Evolutionary conservation across 2,113 vertebrate genomes (phyloP).

Genomic region (Macaca fascicularis): T2T-MFA8v1.1 NC_088379.1:104414501-104415000

Average conservation of each 20-base stretch:
- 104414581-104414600: no score
- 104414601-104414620: no score
- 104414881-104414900: not conserved
- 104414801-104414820: not conserved
- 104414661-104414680: not conserved
- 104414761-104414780: slow-evolving; percentile 4
- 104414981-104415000: not conserved
- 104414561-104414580: no score
- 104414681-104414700: not conserved
- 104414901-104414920: not conserved
- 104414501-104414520: no score
- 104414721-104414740: not conserved
- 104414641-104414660: no score
- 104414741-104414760: not conserved
- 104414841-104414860: not conserved
- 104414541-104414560: no score
- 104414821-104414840: not conserved
- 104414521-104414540: no score
- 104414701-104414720: slow-evolving; percentile 17
- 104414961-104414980: not conserved
- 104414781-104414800: not conserved
- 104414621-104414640: no score
- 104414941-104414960: not conserved
- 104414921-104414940: not conserved
- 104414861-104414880: not conserved